Base-by-base conservation (phyloP, 2,113 vertebrate species). In the Silurus asotus region DNA sequence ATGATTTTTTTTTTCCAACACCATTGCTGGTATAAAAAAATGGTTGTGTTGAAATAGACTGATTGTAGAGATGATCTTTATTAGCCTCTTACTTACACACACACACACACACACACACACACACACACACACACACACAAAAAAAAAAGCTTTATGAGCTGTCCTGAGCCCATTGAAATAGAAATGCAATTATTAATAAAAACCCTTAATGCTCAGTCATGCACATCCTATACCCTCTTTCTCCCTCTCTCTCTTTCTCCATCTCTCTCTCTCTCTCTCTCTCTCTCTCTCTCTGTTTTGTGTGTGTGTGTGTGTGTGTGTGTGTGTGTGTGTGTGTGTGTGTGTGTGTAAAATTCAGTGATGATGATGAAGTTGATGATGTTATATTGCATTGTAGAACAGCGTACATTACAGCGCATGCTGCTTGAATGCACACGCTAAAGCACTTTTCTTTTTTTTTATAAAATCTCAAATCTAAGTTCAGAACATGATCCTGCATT, bases 171-270 rank as follows among this genome's bases (percentile, higher is more conserved):
- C 59, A 76, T 49, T 82, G 28, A 87, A 87, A 87, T 82, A 77
- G 86, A 83, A 87, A 87, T 67, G 86, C 86, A 87, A 87, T 87
- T 87, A 87, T 87, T 83, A 83, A 87, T 87, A 87, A 87, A 87
- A 87, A 37, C 70, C 20, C 59, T 77, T 83, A 87, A 67, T 14
- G 81, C 72, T 87, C 86, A 87, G 70, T 28, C 80, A 58, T 56
- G 86, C 86, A 67, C 7, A 82, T 82, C 70, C 58, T 76, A 87
- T 87, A 53, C 62, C 67, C 23, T 69, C 55, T 10, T 10, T 15
- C n/a, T 49, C 5, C 37, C 1, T 37, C 37, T 37, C 37, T 37
- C 37, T 37, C 37, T 37, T 3, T 37, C 37, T 37, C 37, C 2
- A 2, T 37, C 37, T 37, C 37, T 37, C 37, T 37, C 37, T 37